A percentile compares a stretch with the other conserved stretches of the same genome.
Conservation (phyloP, 2,797 vertebrate species). For the Stomatorhinus walkeri region DNA sequence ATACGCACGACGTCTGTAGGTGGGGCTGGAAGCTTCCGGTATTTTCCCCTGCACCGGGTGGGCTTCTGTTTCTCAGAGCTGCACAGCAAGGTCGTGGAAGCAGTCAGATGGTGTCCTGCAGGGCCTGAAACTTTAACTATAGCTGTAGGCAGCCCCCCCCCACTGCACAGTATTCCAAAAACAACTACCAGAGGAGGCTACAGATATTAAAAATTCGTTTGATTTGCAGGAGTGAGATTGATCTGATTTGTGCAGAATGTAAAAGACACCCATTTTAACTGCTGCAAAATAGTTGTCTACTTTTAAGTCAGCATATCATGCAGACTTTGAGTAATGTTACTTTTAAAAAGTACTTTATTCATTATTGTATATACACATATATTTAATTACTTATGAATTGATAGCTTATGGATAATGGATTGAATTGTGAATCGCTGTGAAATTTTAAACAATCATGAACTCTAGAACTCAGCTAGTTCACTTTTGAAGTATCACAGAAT, state of each 20-base stretch:
- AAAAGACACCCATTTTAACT: neutral
- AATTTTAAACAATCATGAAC: neutral
- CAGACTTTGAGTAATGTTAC: neutral
- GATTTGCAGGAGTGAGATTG: neutral
- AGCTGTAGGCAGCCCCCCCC: neutral
- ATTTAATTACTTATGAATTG: neutral
- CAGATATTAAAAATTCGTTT: neutral
- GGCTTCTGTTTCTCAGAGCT: neutral
- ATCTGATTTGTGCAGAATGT: neutral
- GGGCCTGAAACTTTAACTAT: neutral
- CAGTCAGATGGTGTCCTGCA: neutral
- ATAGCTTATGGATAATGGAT: neutral
- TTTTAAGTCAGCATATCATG: neutral
- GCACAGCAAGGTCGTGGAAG: neutral
- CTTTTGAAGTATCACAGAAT: slow-evolving; percentile 7
- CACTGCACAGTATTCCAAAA: neutral
- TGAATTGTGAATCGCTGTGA: neutral
- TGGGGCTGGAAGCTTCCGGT: neutral
- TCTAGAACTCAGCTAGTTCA: neutral
- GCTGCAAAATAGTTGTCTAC: neutral
- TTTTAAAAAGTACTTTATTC: neutral
- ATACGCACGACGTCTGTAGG: slow-evolving; percentile 27
- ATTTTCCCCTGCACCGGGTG: neutral
- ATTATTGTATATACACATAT: neutral
- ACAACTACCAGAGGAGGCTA: neutral